Conservation (phyloP, 1,140 invertebrate genomes). For the Leptinotarsa undecemlineata region DNA sequence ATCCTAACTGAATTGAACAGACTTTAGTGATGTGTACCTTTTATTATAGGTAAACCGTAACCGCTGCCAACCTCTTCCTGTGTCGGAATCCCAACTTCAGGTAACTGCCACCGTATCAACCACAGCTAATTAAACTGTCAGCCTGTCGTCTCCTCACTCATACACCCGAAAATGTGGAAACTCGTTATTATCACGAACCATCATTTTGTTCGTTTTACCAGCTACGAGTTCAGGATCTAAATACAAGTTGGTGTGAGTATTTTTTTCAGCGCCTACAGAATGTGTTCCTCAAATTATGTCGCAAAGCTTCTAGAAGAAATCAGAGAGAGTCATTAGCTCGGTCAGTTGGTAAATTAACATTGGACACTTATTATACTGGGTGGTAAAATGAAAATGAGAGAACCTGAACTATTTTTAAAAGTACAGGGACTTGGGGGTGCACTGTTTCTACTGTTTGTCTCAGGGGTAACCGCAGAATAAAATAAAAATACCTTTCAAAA, state of each 20-base stretch:
- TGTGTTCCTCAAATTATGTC: too few species aligned
- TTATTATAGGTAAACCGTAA: conserved; percentile 42
- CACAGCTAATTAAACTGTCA: conserved; percentile 30
- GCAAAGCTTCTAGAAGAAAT: too few species aligned
- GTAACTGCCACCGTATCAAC: conserved; percentile 37
- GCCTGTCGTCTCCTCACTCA: background rate
- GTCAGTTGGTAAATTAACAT: too few species aligned
- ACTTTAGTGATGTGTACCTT: conserved; percentile 38
- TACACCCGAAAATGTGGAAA: background rate
- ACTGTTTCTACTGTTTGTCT: too few species aligned
- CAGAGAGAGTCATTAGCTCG: too few species aligned
- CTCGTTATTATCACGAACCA: background rate
- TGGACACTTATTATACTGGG: too few species aligned
- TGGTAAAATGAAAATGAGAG: too few species aligned
- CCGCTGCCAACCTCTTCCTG: conserved; percentile 18
- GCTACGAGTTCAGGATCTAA: background rate
- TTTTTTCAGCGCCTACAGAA: background rate
- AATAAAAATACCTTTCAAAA: too few species aligned
- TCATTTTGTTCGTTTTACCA: background rate
- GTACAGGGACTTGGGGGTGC: too few species aligned
- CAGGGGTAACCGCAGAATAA: too few species aligned
- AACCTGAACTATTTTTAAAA: too few species aligned
- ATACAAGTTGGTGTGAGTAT: background rate
- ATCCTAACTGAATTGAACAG: too few species aligned
- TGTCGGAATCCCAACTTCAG: conserved; percentile 31